A percentile compares a stretch with the other conserved stretches of the same genome.
These are phyloP conservation scores for Rhagonycha lutea DNA, from an alignment of 2,888 invertebrate species.

Conservation along the genomic window DNA sequence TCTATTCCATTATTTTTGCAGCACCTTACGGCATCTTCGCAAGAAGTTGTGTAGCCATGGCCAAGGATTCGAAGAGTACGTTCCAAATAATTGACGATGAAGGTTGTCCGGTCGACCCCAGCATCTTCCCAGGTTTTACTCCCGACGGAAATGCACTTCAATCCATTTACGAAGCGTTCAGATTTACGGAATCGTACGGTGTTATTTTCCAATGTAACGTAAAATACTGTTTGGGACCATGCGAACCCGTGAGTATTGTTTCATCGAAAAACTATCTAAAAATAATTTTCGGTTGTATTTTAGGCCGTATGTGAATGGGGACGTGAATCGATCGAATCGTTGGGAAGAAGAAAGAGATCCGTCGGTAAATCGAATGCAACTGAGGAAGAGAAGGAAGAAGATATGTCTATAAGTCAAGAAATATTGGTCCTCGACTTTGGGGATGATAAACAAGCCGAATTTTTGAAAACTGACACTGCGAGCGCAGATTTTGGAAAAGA, in stretches of 20 bases:
- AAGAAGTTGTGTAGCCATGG: slow-evolving; percentile 95
- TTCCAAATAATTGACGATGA: slow-evolving; percentile 96
- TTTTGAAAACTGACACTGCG: slow-evolving; percentile 76
- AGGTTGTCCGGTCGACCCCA: slow-evolving; percentile 91
- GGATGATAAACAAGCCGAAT: slow-evolving; percentile 84
- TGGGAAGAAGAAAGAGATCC: slow-evolving; percentile 88
- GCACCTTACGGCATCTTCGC: slow-evolving; percentile 96
- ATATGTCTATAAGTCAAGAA: slow-evolving; percentile 93
- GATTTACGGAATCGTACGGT: slow-evolving; percentile 94
- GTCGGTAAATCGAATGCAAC: slow-evolving; percentile 63
- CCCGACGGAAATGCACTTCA: slow-evolving; percentile 90
- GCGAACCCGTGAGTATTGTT: slow-evolving; percentile 76
- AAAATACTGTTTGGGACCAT: slow-evolving; percentile 92
- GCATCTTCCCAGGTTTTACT: slow-evolving; percentile 90
- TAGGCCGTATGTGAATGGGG: slow-evolving; percentile 92
- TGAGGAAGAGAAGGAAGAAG: slow-evolving; percentile 72
- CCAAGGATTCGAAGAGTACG: slow-evolving; percentile 93
- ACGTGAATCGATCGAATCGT: slow-evolving; percentile 86
- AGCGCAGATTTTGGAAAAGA: slow-evolving; percentile 78
- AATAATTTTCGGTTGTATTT: slow-evolving; percentile 37
- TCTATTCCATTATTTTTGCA: slow-evolving; percentile 53
- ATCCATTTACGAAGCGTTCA: slow-evolving; percentile 91
- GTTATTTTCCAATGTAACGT: slow-evolving; percentile 98
- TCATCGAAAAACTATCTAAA: background rate
- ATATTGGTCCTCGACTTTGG: slow-evolving; percentile 92